Percentiles rank a stretch among this genome's conserved stretches.
phyloP scores from a whole-genome alignment of 2,113 vertebrate genomes.

The Pluvianellus socialis region DNA sequence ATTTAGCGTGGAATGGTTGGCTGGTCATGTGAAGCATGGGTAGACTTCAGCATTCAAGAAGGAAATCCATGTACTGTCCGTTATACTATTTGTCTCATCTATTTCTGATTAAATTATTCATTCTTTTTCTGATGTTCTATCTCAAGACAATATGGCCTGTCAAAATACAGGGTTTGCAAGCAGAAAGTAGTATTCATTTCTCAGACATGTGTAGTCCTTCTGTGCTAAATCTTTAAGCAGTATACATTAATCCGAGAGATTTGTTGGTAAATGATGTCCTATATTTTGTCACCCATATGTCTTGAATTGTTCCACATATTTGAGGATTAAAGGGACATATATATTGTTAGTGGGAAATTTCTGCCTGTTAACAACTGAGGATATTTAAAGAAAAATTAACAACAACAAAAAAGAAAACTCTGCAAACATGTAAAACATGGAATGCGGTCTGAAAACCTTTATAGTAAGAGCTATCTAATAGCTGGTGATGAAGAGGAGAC shows the following conservation, averaged over 20 bases:
- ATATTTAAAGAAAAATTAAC: not conserved
- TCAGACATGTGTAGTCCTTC: constrained; percentile 18
- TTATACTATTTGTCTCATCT: constrained; percentile 59
- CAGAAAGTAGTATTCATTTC: constrained; percentile 51
- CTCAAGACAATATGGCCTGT: constrained; percentile 54
- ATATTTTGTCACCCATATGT: not conserved
- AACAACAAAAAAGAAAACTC: not conserved
- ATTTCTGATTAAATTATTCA: constrained; percentile 65
- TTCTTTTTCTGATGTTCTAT: constrained; percentile 50
- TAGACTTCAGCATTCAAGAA: constrained; percentile 41
- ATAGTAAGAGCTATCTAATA: not conserved
- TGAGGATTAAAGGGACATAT: not conserved
- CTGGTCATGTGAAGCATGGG: constrained; percentile 41
- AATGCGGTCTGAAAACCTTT: not conserved
- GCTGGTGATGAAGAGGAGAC: not conserved
- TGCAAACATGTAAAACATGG: not conserved
- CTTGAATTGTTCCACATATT: constrained; percentile 22
- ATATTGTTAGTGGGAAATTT: not conserved
- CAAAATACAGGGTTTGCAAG: constrained; percentile 61
- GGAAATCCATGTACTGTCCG: constrained; percentile 33
- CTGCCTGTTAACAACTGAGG: not conserved
- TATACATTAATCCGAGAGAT: not conserved
- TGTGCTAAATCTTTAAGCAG: constrained; percentile 39
- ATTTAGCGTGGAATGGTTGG: constrained; percentile 23
- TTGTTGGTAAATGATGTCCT: not conserved